Conservation (phyloP, 2,888 invertebrate genomes). For the Pachycephus smyrnensis region DNA sequence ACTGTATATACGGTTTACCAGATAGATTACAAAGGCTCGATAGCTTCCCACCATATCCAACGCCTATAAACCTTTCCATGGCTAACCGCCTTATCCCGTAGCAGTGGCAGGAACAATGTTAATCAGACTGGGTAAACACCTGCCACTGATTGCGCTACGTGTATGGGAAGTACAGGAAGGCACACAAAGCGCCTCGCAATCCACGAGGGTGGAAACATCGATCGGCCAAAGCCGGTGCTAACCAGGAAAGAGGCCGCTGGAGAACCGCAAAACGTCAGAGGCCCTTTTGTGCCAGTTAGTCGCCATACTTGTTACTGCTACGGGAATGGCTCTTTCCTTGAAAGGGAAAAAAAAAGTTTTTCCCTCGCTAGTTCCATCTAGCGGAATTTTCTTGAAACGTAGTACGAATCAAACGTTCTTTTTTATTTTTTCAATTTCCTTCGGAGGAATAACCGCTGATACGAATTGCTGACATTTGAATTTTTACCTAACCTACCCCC, state of each 20-base stretch:
- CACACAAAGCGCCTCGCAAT: conserved; percentile 36
- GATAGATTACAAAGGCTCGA: background rate
- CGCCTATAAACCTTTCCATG: background rate
- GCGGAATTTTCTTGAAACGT: no score
- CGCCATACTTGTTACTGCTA: background rate
- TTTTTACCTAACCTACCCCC: background rate
- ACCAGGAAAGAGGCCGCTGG: conserved; percentile 40
- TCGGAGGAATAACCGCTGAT: background rate
- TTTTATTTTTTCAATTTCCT: background rate
- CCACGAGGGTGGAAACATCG: conserved; percentile 47
- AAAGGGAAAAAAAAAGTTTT: background rate
- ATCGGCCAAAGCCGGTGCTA: conserved; percentile 47
- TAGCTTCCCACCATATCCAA: background rate
- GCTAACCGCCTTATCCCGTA: conserved; percentile 13
- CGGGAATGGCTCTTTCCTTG: background rate
- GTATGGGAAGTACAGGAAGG: conserved; percentile 43
- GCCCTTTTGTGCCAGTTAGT: conserved; percentile 12
- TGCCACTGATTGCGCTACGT: conserved; percentile 54
- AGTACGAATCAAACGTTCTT: no score
- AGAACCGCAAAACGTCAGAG: conserved; percentile 33
- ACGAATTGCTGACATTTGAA: background rate
- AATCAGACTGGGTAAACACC: conserved; percentile 60
- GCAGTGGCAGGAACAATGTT: conserved; percentile 46
- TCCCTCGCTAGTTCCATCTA: background rate
- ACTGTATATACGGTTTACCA: background rate